A percentile compares a stretch with the other conserved stretches of the same genome.
phyloP scores from a whole-genome alignment of 2,888 invertebrate genomes.

The Strigamia maritima region DNA sequence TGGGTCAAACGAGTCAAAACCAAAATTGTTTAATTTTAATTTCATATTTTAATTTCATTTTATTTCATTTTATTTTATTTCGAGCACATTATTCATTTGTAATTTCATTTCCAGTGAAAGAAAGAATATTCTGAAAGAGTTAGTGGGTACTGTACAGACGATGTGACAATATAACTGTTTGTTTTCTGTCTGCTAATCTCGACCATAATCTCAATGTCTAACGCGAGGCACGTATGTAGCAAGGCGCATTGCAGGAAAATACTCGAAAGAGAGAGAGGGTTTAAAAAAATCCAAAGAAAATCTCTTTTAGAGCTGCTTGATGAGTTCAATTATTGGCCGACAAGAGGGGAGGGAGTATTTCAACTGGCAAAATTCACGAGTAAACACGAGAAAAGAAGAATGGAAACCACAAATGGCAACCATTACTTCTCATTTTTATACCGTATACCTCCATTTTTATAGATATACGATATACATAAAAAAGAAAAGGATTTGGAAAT shows the following conservation, averaged over 20 bases:
- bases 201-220: too few species aligned
- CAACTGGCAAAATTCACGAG: neutral
- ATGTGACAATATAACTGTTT: too few species aligned
- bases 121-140: too few species aligned
- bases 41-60: too few species aligned
- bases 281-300: neutral
- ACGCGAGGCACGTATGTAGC: neutral
- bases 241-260: neutral
- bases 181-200: too few species aligned
- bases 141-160: too few species aligned
- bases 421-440: neutral
- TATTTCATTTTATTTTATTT: too few species aligned
- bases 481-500: neutral
- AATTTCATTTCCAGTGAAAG: too few species aligned
- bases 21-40: too few species aligned
- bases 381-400: neutral
- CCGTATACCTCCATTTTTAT: neutral
- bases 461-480: neutral
- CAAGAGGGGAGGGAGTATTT: neutral
- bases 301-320: neutral
- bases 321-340: neutral
- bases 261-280: neutral
- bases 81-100: too few species aligned
- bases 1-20: too few species aligned
- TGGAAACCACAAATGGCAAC: neutral